Evolutionary conservation across 2,888 invertebrate species (phyloP), one percentile per base, ranked within the genome.

Genomic region (Kuschelorhynchus macadamiae): DNA sequence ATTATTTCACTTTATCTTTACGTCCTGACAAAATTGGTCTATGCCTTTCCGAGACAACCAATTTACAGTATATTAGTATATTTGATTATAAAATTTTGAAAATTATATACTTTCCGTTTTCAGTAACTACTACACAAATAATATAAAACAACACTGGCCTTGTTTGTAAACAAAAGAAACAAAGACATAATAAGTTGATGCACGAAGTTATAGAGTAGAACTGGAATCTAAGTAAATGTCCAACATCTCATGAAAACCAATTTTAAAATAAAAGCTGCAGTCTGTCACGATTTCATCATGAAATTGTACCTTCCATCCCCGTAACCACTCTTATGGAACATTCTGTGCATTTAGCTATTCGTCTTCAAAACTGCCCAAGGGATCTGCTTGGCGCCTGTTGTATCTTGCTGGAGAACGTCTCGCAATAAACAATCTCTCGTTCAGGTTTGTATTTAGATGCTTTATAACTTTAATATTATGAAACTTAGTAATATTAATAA

Each of bases 281-380:
- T 53, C 21, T 39, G 20, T 53, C 53, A 53, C 53, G 41, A 53
- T 14, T 39, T 21, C 5, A 21, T 39, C 53, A 39, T 39, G 21
- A 53, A 39, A 53, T 53, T 53, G 20, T 36, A 21, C 16, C 21
- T 20, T 25, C 39, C 39, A 53, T 53, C 53, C 39, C 41, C 17
- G 39, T 7, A 53, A 53, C 53, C 18, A 14, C 53, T 41, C 36
- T 36, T 53, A 53, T 21, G 21, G 39, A 53, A 41, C 41, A 53
- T 20, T 39, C 53, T 21, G 20, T 11, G 53, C 12, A 53, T 39
- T 53, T 53, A 53, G 39, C 39, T 20, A 52, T 39, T 53, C 21
- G 21, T 39, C 36, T 33, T 39, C 53, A 36, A 39, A 53, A 18
- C 2, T 21, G 12, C 53, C 41, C 14, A n/a, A 21, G 53, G 53